Base-by-base conservation (phyloP, 2,888 invertebrate species). In the Melieria omissa region DNA sequence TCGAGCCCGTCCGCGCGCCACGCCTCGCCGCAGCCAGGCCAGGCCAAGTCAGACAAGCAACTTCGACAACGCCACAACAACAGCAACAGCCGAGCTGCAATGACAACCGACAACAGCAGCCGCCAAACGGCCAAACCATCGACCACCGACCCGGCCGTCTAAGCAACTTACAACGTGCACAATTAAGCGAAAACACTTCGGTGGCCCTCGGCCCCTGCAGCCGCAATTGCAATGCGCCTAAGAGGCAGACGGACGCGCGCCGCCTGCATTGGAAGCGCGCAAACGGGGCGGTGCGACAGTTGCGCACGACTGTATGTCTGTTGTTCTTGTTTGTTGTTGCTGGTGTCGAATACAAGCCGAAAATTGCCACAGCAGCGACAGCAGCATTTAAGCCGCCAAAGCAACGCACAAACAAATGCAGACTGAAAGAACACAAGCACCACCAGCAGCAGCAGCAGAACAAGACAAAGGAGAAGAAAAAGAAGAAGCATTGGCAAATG, bases 51-150 rank as follows among this genome's bases (percentile, higher is more conserved):
- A 45, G 63, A 65, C 57, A 70, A 41, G 47, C 4, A 52, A 16
- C 64, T 16, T 9, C 54, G n/a, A 44, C 14, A 62, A 3, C 14
- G 46, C 62, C 44, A 47, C 47, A 62, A 62, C 10, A 62, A 45
- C 46, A 62, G 45, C 44, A 61, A 5, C 6, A 6, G 44, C 45
- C 54, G 29, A 29, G 29, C 29, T 29, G 29, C 29, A 29, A 29
- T 29, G 29, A 29, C 29, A 29, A 29, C 29, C 29, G 29, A 42
- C 46, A 67, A 14, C 54, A n/a, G 62, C 52, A 54, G 52, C 29
- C 4, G 60, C 7, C 63, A 52, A 70, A 74, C 67, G 74, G 76
- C 75, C 76, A 75, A 77, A 66, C 66, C 41, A 47, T 29, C 14
- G 55, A 29, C 29, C 29, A 29, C 29, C 29, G 29, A 29, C 29